Evolutionary conservation across 1,140 invertebrate genomes (phyloP).

Genomic region (Diprion similis): DNA sequence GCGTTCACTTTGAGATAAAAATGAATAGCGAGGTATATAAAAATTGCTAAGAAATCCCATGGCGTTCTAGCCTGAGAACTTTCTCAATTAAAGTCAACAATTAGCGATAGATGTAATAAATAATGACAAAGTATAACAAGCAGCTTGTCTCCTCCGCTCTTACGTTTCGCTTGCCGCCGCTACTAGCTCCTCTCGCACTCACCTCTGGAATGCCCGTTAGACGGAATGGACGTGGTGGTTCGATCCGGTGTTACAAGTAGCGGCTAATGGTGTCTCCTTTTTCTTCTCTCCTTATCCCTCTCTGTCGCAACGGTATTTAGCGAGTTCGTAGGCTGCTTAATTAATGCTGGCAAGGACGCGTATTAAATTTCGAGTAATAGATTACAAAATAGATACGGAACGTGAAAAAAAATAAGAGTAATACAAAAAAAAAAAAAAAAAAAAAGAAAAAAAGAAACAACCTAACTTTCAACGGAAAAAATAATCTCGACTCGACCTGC

Average conservation of each 20-base stretch:
- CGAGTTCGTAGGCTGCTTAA: background rate
- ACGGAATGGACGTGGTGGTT: background rate
- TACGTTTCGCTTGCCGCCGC: background rate
- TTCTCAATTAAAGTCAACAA: constrained; percentile 56
- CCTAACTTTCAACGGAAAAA: background rate
- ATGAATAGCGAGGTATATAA: constrained; percentile 2
- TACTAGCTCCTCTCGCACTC: background rate
- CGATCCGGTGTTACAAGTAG: constrained; percentile 2
- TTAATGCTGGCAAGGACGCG: constrained; percentile 1
- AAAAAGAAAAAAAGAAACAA: too few species aligned
- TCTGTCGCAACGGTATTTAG: constrained; percentile 5
- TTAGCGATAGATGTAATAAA: constrained; percentile 33
- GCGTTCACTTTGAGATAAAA: background rate
- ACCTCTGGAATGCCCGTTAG: background rate
- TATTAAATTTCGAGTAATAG: background rate
- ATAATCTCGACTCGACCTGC: background rate
- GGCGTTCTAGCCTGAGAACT: constrained; percentile 50
- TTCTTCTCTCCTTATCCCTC: background rate
- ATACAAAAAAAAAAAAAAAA: too few species aligned
- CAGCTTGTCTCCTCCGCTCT: background rate
- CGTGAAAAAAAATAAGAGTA: background rate
- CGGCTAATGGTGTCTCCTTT: constrained; percentile 5
- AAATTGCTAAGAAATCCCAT: constrained; percentile 27
- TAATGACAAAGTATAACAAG: constrained; percentile 3
- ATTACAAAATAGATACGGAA: background rate